Conservation (phyloP, 2,797 vertebrate species). For the Mastacembelus armatus region DNA sequence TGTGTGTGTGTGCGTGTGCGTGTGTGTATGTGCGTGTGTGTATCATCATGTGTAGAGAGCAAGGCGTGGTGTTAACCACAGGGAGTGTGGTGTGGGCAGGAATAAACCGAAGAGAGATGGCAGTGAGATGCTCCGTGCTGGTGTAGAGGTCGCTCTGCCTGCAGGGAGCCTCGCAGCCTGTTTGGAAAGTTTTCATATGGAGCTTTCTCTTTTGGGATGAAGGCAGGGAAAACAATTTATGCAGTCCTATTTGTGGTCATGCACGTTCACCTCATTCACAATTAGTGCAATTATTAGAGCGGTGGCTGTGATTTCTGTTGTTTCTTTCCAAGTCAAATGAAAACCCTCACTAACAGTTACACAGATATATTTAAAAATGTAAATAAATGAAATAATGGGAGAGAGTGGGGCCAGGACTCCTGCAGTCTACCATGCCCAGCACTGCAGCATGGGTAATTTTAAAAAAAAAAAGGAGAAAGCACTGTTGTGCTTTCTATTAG, state of each 20-base stretch:
- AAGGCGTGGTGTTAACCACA: slow-evolving; percentile 50
- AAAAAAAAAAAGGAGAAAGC: too few species aligned
- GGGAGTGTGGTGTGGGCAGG: slow-evolving; percentile 50
- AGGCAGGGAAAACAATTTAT: neutral
- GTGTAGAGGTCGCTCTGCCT: slow-evolving; percentile 32
- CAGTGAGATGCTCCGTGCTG: slow-evolving; percentile 33
- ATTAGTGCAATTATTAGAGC: neutral
- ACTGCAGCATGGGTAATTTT: neutral
- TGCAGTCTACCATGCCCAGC: neutral
- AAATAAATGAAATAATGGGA: neutral
- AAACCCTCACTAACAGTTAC: neutral
- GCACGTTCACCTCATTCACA: neutral
- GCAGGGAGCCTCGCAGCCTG: slow-evolving; percentile 26
- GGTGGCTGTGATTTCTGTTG: neutral
- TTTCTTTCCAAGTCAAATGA: neutral
- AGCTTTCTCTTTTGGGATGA: neutral
- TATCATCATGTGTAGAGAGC: slow-evolving; percentile 28
- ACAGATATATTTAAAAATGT: neutral
- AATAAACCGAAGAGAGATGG: slow-evolving; percentile 22
- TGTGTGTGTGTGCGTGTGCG: slow-evolving; percentile 24
- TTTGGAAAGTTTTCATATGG: slow-evolving; percentile 29
- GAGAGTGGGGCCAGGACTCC: neutral
- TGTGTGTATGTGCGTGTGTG: slow-evolving; percentile 40
- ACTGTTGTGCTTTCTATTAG: slow-evolving; percentile 7
- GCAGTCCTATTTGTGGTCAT: neutral